Base-by-base conservation (phyloP, 2,113 vertebrate species). In the Argyrosomus japonicus region DNA sequence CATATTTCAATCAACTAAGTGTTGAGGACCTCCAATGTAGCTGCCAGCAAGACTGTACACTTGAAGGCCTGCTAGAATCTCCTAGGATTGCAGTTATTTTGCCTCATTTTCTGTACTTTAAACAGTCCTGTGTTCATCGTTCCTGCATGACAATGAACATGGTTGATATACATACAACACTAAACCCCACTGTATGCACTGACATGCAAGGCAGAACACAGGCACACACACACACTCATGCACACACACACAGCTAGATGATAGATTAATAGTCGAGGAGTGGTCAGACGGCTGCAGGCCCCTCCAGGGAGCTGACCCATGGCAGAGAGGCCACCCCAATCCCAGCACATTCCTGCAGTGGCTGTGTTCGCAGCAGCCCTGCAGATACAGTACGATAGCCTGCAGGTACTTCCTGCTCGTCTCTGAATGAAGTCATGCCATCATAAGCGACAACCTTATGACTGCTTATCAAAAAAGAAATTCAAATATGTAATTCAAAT, bases 291-390 rank as follows among this genome's bases (percentile, higher is more conserved):
- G 82, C 76, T 80, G 72, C 63, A 62, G 67, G 79, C 48, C 62
- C 88, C 88, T 85, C 82, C 64, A 40, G 89, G 87, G 89, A 90
- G 81, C 25, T 6, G 82, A 83, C 90, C 87, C 62, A 72, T 5
- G 15, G 62, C 71, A 36, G 29, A 27, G 78, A 51, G 77, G 69
- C 60, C 81, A 82, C 27, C 57, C 73, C 73, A 63, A 85, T 88
- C 85, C 45, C 75, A 70, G 57, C 73, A 70, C 71, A 79, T 82
- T 89, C 71, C 78, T 83, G 57, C 83, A 70, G 72, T 45, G 47
- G n/a, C 40, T 79, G 23, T 61, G 25, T 58, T 51, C 43, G 64
- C 17, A 68, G 27, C 29, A 68, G 27, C 29, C 29, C 25, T 14
- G 57, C 45, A 32, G 23, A 25, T 47, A n/a, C n/a, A n/a, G n/a